These are phyloP conservation scores for Pocota personata DNA, from an alignment of 2,888 invertebrate genomes.

Conservation along the genomic window DNA sequence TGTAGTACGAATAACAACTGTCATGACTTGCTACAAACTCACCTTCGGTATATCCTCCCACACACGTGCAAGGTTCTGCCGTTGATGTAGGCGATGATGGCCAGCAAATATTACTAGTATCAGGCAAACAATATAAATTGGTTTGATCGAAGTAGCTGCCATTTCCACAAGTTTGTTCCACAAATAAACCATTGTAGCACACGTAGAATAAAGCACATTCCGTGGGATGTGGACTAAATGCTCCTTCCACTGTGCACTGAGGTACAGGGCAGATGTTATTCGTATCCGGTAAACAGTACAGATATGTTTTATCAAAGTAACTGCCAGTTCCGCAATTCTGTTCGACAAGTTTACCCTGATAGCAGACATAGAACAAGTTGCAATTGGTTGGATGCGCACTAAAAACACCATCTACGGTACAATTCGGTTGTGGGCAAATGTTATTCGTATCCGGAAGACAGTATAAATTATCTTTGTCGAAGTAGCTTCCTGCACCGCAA, in stretches of 20 bases:
- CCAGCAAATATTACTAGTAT: constrained; percentile 33
- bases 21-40: constrained; percentile 45
- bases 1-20: constrained; percentile 74
- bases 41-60: constrained; percentile 71
- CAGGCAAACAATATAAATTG: background rate
- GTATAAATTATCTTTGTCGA: constrained; percentile 53
- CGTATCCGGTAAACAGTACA: constrained; percentile 76
- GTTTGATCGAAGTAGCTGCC: constrained; percentile 75
- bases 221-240: constrained; percentile 5
- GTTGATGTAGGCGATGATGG: background rate
- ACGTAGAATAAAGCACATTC: constrained; percentile 37
- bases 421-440: constrained; percentile 74
- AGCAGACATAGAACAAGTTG: constrained; percentile 76
- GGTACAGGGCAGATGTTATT: constrained; percentile 75
- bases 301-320: constrained; percentile 71
- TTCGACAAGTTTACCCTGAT: constrained; percentile 74
- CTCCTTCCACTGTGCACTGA: constrained; percentile 11
- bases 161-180: constrained; percentile 70
- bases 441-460: constrained; percentile 45
- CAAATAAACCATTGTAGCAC: constrained; percentile 72
- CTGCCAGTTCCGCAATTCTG: constrained; percentile 77
- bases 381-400: constrained; percentile 75
- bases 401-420: constrained; percentile 73
- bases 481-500: constrained; percentile 77
- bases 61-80: constrained; percentile 21